These are phyloP conservation scores for Alethe diademata DNA, from an alignment of 2,113 vertebrate species.

Conservation along the genomic window DNA sequence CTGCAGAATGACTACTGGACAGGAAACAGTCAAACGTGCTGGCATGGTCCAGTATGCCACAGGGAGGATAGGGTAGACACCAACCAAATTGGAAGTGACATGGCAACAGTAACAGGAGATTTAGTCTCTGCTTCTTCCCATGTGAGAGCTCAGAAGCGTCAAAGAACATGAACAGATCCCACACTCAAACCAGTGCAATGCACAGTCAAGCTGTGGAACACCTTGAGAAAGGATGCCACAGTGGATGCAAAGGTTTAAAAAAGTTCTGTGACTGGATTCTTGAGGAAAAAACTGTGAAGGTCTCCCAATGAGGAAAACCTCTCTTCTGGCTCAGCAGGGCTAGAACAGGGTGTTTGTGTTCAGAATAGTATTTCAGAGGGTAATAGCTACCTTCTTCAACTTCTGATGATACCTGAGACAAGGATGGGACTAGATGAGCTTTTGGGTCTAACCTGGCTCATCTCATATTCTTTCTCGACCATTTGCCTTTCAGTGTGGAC, in stretches of 20 bases:
- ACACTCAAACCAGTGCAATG: not conserved
- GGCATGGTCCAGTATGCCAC: not conserved
- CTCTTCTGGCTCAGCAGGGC: not conserved
- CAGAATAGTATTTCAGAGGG: not conserved
- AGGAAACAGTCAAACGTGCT: not conserved
- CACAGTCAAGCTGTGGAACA: not conserved
- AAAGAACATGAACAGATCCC: not conserved
- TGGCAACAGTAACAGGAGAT: not conserved
- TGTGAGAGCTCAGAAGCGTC: not conserved
- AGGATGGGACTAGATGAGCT: not conserved
- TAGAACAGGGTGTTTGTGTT: not conserved
- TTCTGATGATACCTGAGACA: not conserved
- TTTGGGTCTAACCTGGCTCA: not conserved
- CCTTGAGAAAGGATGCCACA: not conserved
- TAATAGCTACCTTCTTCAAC: not conserved
- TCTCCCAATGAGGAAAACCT: not conserved
- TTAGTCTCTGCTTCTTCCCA: not conserved
- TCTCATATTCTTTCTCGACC: not conserved
- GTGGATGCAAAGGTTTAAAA: not conserved
- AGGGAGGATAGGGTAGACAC: not conserved
- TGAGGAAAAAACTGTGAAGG: not conserved
- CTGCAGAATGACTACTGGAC: not conserved
- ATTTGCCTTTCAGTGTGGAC: not conserved
- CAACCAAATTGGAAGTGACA: not conserved
- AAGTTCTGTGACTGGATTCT: not conserved